A percentile compares a stretch with the other conserved stretches of the same genome.
Evolutionary conservation across 2,888 invertebrate species (phyloP).

Genomic region (Didymodactylos carnosus): DNA sequence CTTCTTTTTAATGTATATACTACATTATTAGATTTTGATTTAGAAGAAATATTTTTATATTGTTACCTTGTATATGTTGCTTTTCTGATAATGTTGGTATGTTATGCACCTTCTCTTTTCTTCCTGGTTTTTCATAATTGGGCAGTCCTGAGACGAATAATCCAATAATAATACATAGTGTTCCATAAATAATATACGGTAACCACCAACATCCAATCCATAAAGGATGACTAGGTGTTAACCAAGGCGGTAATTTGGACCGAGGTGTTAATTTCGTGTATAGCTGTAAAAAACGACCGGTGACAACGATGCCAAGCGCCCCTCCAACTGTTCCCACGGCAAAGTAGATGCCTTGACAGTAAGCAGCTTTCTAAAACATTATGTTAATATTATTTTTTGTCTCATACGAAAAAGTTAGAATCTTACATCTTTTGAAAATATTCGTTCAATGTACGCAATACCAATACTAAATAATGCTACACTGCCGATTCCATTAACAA

Average conservation of each 20-base stretch:
- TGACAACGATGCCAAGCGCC: conserved; percentile 7
- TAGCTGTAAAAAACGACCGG: conserved; percentile 6
- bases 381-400: too few species aligned
- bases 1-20: too few species aligned
- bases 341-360: conserved; percentile 12
- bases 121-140: background rate
- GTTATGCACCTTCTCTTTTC: too few species aligned
- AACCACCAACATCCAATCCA: background rate
- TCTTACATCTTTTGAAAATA: conserved; percentile 6
- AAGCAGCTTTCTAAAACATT: conserved; percentile 1
- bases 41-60: too few species aligned
- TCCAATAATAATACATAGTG: background rate
- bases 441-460: conserved; percentile 5
- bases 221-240: background rate
- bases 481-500: conserved; percentile 10
- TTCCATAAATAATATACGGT: background rate
- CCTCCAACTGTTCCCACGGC: conserved; percentile 2
- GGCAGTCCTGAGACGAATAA: background rate
- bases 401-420: too few species aligned
- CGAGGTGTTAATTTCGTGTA: background rate
- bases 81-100: too few species aligned
- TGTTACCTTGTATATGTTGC: too few species aligned
- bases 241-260: background rate
- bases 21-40: too few species aligned
- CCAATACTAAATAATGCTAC: conserved; percentile 6